Conservation (phyloP, 2,797 vertebrate genomes). For the Hipposideros larvatus region DNA sequence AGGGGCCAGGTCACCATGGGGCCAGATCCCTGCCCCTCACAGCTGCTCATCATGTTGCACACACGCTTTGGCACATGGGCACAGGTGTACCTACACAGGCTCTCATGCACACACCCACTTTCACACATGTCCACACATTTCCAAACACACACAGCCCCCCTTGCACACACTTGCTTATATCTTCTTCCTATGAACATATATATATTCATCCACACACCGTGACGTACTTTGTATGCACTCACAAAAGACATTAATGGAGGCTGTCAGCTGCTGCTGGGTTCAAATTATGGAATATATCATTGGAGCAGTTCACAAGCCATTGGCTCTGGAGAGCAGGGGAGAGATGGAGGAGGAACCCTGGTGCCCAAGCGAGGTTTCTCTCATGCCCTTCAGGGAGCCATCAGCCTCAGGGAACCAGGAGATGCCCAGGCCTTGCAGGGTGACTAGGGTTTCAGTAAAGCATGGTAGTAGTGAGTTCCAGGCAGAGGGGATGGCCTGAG, state of each 20-base stretch:
- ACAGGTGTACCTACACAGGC: neutral
- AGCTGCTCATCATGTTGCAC: neutral
- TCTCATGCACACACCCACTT: neutral
- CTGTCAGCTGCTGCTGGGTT: neutral
- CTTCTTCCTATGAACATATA: neutral
- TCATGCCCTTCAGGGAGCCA: neutral
- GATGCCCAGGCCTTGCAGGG: neutral
- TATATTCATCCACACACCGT: neutral
- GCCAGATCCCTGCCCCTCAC: neutral
- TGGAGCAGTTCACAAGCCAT: neutral
- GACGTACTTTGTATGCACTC: neutral
- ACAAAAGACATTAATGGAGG: neutral
- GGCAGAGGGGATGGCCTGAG: neutral
- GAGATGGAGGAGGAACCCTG: neutral
- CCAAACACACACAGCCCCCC: neutral
- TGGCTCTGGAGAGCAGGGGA: neutral
- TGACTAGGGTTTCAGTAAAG: neutral
- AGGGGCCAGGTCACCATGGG: neutral
- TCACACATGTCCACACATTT: neutral
- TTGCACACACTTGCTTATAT: neutral
- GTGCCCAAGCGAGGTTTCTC: neutral
- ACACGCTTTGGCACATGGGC: fast-evolving
- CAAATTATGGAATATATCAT: neutral
- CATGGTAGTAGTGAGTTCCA: fast-evolving
- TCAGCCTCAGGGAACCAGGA: neutral